These are phyloP conservation scores for Lutjanus argentimaculatus DNA, from an alignment of 2,797 vertebrate genomes.

Conservation along the genomic window DNA sequence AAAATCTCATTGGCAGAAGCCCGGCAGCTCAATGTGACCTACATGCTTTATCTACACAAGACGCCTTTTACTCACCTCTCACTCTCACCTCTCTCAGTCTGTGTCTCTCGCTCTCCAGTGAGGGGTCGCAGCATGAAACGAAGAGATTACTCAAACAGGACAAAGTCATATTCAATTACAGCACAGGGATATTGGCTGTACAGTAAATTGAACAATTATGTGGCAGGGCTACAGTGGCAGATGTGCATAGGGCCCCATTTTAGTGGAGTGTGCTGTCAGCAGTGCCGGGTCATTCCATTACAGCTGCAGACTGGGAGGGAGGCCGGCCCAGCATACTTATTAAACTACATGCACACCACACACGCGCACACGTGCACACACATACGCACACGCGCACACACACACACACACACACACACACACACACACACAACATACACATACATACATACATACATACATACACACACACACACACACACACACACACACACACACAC, in stretches of 20 bases:
- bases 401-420: conserved; percentile 6
- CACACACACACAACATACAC: conserved; percentile 25
- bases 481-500: background rate
- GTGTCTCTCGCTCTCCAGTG: conserved; percentile 17
- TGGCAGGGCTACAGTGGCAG: conserved; percentile 70
- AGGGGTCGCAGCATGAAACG: conserved; percentile 70
- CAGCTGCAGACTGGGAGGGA: conserved; percentile 55
- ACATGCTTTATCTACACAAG: conserved; percentile 68
- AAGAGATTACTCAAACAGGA: conserved; percentile 81
- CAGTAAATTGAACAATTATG: conserved; percentile 84
- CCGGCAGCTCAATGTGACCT: conserved; percentile 72
- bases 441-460: conserved; percentile 3
- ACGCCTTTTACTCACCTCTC: conserved; percentile 60
- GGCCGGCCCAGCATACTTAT: conserved; percentile 62
- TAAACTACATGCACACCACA: too few species aligned
- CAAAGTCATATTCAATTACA: conserved; percentile 85
- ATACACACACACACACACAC: conserved; percentile 16
- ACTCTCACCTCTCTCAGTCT: conserved; percentile 17
- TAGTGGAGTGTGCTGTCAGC: conserved; percentile 71
- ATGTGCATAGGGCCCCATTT: conserved; percentile 64
- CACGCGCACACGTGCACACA: too few species aligned
- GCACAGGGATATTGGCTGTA: conserved; percentile 76
- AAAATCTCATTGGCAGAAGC: conserved; percentile 51
- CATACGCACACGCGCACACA: conserved; percentile 12
- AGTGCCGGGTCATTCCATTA: conserved; percentile 76